phyloP scores from a whole-genome alignment of 1,140 invertebrate species.

The Drosophila kikkawai region DNA sequence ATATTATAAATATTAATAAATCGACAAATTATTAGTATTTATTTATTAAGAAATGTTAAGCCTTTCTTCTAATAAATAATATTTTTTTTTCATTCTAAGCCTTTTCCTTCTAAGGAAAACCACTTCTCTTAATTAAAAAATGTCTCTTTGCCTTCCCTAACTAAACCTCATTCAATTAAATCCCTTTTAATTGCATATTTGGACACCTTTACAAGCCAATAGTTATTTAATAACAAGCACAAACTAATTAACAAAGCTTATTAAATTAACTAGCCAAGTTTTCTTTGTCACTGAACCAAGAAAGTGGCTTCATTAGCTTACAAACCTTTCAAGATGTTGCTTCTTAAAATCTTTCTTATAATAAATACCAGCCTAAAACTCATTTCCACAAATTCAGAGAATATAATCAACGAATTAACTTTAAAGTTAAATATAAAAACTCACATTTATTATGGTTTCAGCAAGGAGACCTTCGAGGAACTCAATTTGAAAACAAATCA shows the following conservation, averaged over 20 bases:
- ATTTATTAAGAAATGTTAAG: no score
- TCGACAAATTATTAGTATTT: no score
- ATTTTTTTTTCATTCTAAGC: background rate
- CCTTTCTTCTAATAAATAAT: no score
- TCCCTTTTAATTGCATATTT: conserved; percentile 6
- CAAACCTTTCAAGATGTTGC: conserved; percentile 16
- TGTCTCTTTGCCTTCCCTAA: background rate
- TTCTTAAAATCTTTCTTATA: background rate
- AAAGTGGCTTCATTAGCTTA: conserved; percentile 7
- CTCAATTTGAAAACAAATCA: background rate
- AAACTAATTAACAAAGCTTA: conserved; percentile 1
- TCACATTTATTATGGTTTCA: conserved; percentile 15
- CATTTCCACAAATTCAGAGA: background rate
- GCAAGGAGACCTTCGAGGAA: background rate
- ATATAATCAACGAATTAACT: conserved; percentile 12
- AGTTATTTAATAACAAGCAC: conserved; percentile 4
- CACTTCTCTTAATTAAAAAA: background rate
- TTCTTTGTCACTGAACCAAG: background rate
- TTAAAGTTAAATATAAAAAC: conserved; percentile 9
- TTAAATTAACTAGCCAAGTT: conserved; percentile 5
- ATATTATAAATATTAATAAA: no score
- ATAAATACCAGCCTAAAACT: background rate
- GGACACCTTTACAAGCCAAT: background rate
- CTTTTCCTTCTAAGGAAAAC: background rate
- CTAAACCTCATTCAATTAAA: background rate